Conservation (phyloP, 2,113 vertebrate genomes). For the Brachyhypopomus occidentalis region DNA sequence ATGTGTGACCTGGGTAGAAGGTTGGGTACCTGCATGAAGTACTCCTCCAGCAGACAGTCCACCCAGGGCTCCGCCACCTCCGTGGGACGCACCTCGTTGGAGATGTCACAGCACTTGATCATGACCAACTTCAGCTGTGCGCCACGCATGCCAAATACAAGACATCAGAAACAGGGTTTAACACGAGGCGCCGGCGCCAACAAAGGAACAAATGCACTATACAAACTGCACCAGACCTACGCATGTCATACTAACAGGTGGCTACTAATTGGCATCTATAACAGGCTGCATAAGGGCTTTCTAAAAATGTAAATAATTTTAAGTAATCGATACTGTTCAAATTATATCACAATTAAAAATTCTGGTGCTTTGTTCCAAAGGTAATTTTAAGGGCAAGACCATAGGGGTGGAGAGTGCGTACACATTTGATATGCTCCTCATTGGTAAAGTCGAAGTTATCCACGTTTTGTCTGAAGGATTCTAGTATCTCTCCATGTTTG, state of each 20-base stretch:
- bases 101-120: conserved; percentile 99
- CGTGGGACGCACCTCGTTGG: conserved; percentile 93
- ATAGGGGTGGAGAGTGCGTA: conserved; percentile 64
- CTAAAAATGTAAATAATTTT: no score
- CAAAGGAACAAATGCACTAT: background rate
- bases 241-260: background rate
- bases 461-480: conserved; percentile 91
- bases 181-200: background rate
- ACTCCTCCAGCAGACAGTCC: conserved; percentile 94
- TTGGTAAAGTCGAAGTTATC: conserved; percentile 92
- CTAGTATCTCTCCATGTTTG: conserved; percentile 90
- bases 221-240: no score
- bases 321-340: no score
- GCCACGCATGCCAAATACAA: conserved; percentile 37
- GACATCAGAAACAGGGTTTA: background rate
- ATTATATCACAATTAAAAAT: no score
- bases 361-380: no score
- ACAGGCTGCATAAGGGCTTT: no score
- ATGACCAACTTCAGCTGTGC: conserved; percentile 93
- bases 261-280: background rate
- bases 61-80: conserved; percentile 97
- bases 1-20: conserved; percentile 9
- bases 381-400: background rate
- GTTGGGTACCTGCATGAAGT: conserved; percentile 95
- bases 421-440: conserved; percentile 89